phyloP scores from a whole-genome alignment of 2,113 vertebrate species.

The Ammospiza caudacuta region DNA sequence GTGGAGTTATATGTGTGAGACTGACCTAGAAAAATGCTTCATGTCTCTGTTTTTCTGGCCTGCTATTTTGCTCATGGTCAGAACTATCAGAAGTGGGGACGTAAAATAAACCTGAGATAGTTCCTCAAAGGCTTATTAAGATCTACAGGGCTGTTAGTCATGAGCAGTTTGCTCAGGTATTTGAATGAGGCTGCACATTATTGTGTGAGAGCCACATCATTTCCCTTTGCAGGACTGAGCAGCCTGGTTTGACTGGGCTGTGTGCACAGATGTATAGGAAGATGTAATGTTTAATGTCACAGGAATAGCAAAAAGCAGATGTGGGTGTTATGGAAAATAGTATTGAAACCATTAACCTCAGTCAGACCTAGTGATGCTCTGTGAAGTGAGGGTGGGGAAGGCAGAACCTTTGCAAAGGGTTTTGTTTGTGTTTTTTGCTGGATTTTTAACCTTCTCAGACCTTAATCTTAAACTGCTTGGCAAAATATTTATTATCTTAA shows the following conservation, averaged over 20 bases:
- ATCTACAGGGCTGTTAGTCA: background rate
- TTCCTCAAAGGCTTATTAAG: background rate
- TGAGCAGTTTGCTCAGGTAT: background rate
- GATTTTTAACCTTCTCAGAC: background rate
- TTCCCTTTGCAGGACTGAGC: background rate
- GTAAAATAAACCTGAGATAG: background rate
- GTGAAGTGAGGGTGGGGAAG: background rate
- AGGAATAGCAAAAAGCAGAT: background rate
- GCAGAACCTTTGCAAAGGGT: background rate
- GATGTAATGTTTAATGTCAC: background rate
- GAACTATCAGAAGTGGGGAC: background rate
- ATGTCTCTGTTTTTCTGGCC: background rate
- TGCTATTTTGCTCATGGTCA: background rate
- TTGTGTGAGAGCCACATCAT: background rate
- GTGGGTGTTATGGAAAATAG: background rate
- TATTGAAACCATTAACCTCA: background rate
- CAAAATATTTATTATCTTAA: slow-evolving; percentile 72
- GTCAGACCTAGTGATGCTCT: background rate
- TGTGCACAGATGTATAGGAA: background rate
- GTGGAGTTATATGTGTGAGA: background rate
- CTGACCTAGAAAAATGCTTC: slow-evolving; percentile 1
- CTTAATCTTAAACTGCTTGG: slow-evolving; percentile 16
- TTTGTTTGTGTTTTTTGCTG: background rate
- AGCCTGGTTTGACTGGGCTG: background rate
- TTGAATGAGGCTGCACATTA: background rate